These are phyloP conservation scores for Pandemis corylana DNA, from an alignment of 2,888 invertebrate genomes.

Conservation along the genomic window DNA sequence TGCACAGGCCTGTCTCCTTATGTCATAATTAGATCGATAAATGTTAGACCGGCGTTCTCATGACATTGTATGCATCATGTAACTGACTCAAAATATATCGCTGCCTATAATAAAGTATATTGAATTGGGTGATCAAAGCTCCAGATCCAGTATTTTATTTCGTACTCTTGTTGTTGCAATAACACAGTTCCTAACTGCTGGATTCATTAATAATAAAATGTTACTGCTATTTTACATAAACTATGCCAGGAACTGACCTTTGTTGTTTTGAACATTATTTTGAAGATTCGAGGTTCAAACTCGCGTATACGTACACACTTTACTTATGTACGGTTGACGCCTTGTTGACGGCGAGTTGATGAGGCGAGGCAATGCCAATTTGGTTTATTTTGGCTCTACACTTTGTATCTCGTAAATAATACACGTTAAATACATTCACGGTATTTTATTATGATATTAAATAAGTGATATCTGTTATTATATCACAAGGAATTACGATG, in stretches of 20 bases:
- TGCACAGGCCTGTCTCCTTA: slow-evolving; percentile 6
- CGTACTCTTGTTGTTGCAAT: background rate
- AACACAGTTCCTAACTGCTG: background rate
- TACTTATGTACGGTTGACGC: too few relatives aligned
- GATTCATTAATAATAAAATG: too few relatives aligned
- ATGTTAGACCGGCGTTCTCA: background rate
- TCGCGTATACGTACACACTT: too few relatives aligned
- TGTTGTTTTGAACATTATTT: too few relatives aligned
- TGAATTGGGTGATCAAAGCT: slow-evolving; percentile 8
- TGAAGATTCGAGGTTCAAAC: too few relatives aligned
- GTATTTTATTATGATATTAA: background rate
- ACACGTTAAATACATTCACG: background rate
- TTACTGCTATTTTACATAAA: too few relatives aligned
- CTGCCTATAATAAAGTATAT: background rate
- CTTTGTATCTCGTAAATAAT: background rate
- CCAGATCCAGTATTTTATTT: background rate
- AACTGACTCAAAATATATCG: background rate
- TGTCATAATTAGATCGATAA: background rate
- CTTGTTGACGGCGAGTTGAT: too few relatives aligned
- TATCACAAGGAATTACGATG: background rate
- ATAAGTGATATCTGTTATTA: background rate
- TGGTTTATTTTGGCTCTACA: background rate
- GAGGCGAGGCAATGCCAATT: too few relatives aligned
- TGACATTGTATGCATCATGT: background rate
- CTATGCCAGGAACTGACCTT: too few relatives aligned